Evolutionary conservation across 2,888 invertebrate genomes (phyloP).

Genomic region (Noctua pronuba): DNA sequence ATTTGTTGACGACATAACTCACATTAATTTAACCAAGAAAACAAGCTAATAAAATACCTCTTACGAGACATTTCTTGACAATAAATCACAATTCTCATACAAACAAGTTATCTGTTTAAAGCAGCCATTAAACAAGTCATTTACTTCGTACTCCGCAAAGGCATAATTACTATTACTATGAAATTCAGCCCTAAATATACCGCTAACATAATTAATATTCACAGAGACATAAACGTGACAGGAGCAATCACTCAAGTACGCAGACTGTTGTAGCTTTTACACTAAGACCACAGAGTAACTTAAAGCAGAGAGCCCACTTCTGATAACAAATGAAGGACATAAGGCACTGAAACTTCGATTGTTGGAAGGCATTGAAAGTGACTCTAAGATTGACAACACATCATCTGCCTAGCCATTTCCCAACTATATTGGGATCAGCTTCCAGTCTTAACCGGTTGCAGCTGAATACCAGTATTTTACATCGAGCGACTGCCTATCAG

Average conservation of each 20-base stretch:
- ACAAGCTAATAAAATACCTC: background rate
- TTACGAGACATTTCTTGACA: conserved; percentile 1
- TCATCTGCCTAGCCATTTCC: no score
- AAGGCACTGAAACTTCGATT: background rate
- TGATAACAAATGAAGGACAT: background rate
- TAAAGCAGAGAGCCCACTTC: conserved; percentile 22
- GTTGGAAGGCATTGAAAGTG: background rate
- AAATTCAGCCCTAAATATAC: conserved; percentile 41
- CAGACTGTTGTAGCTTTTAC: conserved; percentile 71
- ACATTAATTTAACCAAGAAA: background rate
- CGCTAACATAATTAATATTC: conserved; percentile 74
- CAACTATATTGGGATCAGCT: no score
- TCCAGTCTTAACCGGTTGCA: no score
- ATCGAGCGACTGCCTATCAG: no score
- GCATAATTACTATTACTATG: conserved; percentile 34
- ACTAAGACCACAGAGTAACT: conserved; percentile 42
- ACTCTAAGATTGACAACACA: background rate
- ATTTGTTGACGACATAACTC: background rate
- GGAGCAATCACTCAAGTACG: conserved; percentile 76
- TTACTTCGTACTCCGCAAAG: conserved; percentile 30
- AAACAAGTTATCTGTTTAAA: conserved; percentile 12
- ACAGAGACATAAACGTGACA: conserved; percentile 69
- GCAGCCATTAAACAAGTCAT: conserved; percentile 14
- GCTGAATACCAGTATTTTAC: no score
- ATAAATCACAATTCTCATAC: conserved; percentile 19